Percentiles rank a stretch among this genome's conserved stretches.
These are phyloP conservation scores for Griposia aprilina DNA, from an alignment of 2,888 invertebrate species.

Conservation along the genomic window DNA sequence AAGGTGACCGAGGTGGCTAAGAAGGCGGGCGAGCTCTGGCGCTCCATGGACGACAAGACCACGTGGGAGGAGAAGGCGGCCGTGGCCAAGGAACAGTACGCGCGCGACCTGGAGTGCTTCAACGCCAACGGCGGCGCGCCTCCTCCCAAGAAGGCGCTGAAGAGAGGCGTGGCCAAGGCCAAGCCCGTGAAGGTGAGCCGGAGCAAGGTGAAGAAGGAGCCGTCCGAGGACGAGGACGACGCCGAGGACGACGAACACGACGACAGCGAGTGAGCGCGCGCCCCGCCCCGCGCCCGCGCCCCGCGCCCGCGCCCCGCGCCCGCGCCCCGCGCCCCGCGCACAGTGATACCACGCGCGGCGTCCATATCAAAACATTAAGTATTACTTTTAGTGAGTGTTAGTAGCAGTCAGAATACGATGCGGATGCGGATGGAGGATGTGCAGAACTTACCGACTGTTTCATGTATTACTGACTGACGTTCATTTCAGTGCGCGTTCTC, in stretches of 20 bases:
- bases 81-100: conserved; percentile 95
- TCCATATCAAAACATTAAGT: conserved; percentile 43
- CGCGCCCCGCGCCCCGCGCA: not conserved
- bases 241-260: conserved; percentile 89
- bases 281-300: not conserved
- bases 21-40: conserved; percentile 97
- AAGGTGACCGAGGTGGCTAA: conserved; percentile 97
- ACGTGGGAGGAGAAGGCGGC: conserved; percentile 96
- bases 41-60: conserved; percentile 94
- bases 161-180: conserved; percentile 80
- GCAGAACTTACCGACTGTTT: conserved; percentile 46
- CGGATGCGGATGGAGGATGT: conserved; percentile 8
- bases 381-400: conserved; percentile 53
- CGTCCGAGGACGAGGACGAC: conserved; percentile 87
- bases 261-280: conserved; percentile 79
- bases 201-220: conserved; percentile 77
- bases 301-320: not conserved
- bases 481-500: conserved; percentile 33
- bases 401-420: conserved; percentile 14
- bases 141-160: conserved; percentile 84
- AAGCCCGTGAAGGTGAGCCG: conserved; percentile 65
- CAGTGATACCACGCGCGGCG: conserved; percentile 23
- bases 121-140: conserved; percentile 92
- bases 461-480: conserved; percentile 41
- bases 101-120: conserved; percentile 95